Evolutionary conservation across 2,113 vertebrate genomes (phyloP), one percentile per base, ranked within the genome.

Genomic region (Noturus placidus): DNA sequence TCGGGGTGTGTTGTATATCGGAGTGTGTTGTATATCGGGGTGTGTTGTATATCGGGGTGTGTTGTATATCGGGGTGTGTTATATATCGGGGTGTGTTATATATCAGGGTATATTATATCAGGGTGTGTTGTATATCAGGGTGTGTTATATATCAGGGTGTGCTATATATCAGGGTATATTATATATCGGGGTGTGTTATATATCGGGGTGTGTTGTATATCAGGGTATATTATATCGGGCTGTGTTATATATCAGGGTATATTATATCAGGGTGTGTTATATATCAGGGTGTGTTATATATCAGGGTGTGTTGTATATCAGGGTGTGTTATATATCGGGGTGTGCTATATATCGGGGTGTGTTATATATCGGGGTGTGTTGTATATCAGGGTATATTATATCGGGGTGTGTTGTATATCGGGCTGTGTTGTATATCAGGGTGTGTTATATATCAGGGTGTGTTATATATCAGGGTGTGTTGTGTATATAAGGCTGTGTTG

Each of bases 221-320:
- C 61, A 42, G 46, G 46, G 46, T 46, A 1, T 46, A 4, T 42
- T 42, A 42, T 42, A 42, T 42, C 38, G 5, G 17, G 52, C 5
- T 42, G 4, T 42, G 4, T 3, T 42, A 42, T 42, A 42, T 42
- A 42, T 8, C 69, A 61, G 52, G 54, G 38, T 87, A 77, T 61
- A 33, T 61, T 57, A 52, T 69, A 82, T 61, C 69, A 42, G 46
- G 46, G 46, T 46, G 7, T 46, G 4, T 42, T 42, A 42, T 42
- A 42, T 42, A 42, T 42, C 38, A 4, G 17, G 52, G 14, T 42
- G 4, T 42, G 4, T 42, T 42, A 42, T 42, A 42, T 42, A 42
- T 8, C 69, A 61, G 52, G 54, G 38, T 87, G 82, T 61, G 38
- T 69, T 57, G n/a, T n/a, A 52, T 69, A 82, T 61, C 69, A 38